Evolutionary conservation across 1,140 invertebrate genomes (phyloP).

Genomic region (Laupala kohalensis): DNA sequence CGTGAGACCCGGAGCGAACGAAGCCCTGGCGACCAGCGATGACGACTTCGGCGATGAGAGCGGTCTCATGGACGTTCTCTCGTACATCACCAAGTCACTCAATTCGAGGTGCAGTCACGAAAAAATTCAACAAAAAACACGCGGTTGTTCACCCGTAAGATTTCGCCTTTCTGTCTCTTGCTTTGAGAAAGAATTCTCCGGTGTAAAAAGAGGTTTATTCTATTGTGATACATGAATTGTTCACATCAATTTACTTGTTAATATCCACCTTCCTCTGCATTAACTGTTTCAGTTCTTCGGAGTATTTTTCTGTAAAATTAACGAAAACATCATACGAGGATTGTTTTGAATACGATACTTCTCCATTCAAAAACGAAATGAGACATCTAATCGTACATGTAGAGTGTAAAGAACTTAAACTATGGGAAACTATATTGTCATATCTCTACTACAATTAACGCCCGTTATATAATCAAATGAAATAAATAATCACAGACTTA

Average conservation of each 20-base stretch:
- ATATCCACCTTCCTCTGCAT: neutral
- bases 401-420: no score
- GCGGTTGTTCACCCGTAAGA: neutral
- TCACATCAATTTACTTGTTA: neutral
- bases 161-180: neutral
- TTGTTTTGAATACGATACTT: no score
- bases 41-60: slow-evolving; percentile 24
- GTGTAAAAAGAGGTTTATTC: neutral
- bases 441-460: no score
- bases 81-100: slow-evolving; percentile 24
- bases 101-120: slow-evolving; percentile 27
- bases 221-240: neutral
- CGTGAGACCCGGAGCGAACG: slow-evolving; percentile 24
- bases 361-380: no score
- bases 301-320: no score
- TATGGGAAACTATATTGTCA: no score
- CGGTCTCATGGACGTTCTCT: slow-evolving; percentile 28
- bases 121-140: no score
- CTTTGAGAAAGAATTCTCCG: neutral
- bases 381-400: no score
- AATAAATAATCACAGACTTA: no score
- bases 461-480: no score
- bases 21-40: slow-evolving; percentile 17
- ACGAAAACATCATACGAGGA: no score
- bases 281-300: neutral